Conservation (phyloP, 2,797 vertebrate genomes). For the Serranus cabrilla region DNA sequence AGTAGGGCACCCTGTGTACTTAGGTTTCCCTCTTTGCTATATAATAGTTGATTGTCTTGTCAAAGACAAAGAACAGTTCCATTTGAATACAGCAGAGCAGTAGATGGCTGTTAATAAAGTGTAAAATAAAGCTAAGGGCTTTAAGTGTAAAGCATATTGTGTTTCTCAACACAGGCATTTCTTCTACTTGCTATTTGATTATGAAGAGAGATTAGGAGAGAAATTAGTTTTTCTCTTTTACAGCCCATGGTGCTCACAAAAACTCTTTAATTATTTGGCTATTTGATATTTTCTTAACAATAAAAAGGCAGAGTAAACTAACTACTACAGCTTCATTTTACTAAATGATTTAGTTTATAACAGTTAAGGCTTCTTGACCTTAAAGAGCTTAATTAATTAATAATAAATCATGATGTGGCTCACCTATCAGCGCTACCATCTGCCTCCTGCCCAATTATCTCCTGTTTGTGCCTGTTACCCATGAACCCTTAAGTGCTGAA, state of each 20-base stretch:
- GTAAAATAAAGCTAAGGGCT: not conserved
- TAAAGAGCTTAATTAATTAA: constrained; percentile 19
- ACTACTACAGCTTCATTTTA: not conserved
- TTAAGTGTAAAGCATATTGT: constrained; percentile 2
- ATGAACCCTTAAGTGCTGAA: constrained; percentile 65
- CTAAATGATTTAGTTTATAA: not conserved
- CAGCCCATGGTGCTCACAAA: not conserved
- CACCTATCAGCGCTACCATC: constrained; percentile 70
- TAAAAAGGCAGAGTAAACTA: not conserved
- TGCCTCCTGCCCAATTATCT: constrained; percentile 79
- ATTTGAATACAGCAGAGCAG: not conserved
- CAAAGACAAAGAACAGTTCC: constrained; percentile 48
- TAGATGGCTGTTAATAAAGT: not conserved
- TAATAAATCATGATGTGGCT: constrained; percentile 71
- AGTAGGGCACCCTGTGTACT: constrained; percentile 42
- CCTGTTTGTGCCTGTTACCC: constrained; percentile 56
- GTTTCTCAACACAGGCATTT: not conserved
- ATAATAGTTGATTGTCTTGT: constrained; percentile 46
- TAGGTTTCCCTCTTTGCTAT: constrained; percentile 33
- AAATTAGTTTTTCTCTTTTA: not conserved
- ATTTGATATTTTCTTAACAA: no score
- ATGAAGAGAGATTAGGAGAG: not conserved
- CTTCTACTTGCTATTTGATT: not conserved
- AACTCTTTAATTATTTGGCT: not conserved
- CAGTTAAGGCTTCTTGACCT: constrained; percentile 11